Base-by-base conservation (phyloP, 2,113 vertebrate species). In the Puntigrus tetrazona region DNA sequence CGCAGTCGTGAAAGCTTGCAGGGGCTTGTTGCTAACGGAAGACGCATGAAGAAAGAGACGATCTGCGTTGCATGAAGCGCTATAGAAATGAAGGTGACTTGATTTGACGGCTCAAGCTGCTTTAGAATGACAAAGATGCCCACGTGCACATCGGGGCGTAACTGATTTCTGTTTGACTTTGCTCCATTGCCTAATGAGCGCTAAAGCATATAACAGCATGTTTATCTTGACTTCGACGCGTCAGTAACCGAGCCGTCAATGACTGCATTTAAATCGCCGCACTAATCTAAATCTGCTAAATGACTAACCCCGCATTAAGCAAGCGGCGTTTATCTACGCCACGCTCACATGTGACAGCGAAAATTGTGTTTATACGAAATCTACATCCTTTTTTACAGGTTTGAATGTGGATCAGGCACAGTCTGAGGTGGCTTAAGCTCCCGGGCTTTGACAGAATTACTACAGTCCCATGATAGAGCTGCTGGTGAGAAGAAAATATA, bases 391-490 rank as follows among this genome's bases (percentile, higher is more conserved):
- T n/a, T n/a, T 18, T 50, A 16, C 52, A 55, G 52, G 29, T 70
- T 47, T 65, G 69, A 84, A 50, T 61, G n/a, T n/a, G 29, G 61
- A 77, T 82, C 47, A 47, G 78, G n/a, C 50, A 38, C 34, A n/a
- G 38, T 50, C 38, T 38, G 14, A 29, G 25, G 61, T 81, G 73
- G 41, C 72, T 67, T 14, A 78, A 86, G 25, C n/a, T n/a, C n/a
- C 10, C 2, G 25, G 79, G 77, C 67, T 88, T 86, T 59, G 34
- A 25, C 75, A 78, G 55, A 86, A 88, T 84, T 78, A 88, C 81
- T 77, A 82, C 50, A 67, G 47, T 72, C 65, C 82, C 65, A 29
- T 38, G 29, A 47, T 76, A 29, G 52, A 27, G 76, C 47, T 25
- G 22, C 25, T 77, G 59, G 16, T 82, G 85, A 43, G 75, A 50